These are phyloP conservation scores for Cenopis cana DNA, from an alignment of 2,888 invertebrate genomes.

Conservation along the genomic window DNA sequence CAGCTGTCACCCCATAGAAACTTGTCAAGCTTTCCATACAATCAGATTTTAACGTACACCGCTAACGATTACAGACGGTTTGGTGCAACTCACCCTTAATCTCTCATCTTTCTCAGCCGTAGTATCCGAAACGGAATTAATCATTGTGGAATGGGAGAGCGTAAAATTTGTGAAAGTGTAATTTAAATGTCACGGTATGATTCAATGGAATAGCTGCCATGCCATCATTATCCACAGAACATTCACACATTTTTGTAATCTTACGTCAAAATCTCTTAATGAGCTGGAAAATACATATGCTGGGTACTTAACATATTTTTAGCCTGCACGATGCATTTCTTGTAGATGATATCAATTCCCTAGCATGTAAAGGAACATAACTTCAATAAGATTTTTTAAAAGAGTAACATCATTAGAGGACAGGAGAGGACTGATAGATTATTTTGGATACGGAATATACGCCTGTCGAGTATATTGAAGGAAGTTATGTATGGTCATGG, in stretches of 20 bases:
- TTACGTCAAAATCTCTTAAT: not conserved
- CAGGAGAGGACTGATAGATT: constrained; percentile 42
- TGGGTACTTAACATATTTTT: not conserved
- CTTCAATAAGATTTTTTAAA: not conserved
- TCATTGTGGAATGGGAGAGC: not conserved
- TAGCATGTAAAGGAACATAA: not conserved
- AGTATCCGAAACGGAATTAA: not conserved
- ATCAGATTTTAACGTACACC: too few relatives aligned
- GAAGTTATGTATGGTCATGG: not conserved
- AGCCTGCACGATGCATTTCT: constrained; percentile 1
- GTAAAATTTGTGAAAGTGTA: not conserved
- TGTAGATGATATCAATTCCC: too few relatives aligned
- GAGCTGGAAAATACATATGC: too few relatives aligned
- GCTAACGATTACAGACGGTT: too few relatives aligned
- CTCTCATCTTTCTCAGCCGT: not conserved
- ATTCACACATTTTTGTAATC: constrained; percentile 1
- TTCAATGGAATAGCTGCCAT: not conserved
- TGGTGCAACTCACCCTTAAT: too few relatives aligned
- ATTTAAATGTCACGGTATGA: not conserved
- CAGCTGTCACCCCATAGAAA: too few relatives aligned
- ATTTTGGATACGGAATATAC: constrained; percentile 34
- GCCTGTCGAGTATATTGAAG: constrained; percentile 5
- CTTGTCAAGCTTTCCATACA: too few relatives aligned
- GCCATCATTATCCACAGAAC: not conserved
- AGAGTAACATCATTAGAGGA: not conserved